A percentile compares a stretch with the other conserved stretches of the same genome.
phyloP scores from a whole-genome alignment of 2,797 vertebrate genomes.

The Mormyrops attenuatus region DNA sequence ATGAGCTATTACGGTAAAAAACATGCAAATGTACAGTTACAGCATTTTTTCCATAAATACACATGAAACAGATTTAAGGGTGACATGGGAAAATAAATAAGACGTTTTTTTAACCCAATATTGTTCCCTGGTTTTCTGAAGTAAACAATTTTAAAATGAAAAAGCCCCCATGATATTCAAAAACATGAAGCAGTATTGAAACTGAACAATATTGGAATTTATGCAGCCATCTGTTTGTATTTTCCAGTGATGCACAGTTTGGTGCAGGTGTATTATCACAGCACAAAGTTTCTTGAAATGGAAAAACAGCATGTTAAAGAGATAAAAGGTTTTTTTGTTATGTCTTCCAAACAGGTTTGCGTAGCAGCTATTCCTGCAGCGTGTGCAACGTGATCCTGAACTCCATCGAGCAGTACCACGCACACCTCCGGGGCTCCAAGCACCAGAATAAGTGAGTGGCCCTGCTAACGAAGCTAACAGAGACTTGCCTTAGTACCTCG shows the following conservation, averaged over 20 bases:
- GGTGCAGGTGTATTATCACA: not conserved
- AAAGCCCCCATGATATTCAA: not conserved
- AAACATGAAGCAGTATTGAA: not conserved
- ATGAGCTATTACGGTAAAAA: not conserved
- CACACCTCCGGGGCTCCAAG: constrained; percentile 43
- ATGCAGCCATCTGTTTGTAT: not conserved
- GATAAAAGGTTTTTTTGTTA: not conserved
- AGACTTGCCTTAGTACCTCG: not conserved
- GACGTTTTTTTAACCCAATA: not conserved
- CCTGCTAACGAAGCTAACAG: not conserved
- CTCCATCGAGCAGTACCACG: constrained; percentile 46
- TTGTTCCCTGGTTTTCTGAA: not conserved
- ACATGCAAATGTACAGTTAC: not conserved
- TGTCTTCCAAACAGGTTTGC: constrained; percentile 30
- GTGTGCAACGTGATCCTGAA: constrained; percentile 45
- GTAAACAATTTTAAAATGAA: not conserved
- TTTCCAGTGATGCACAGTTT: not conserved
- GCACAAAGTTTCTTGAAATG: not conserved
- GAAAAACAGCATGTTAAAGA: not conserved
- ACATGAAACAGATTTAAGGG: not conserved
- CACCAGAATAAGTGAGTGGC: constrained; percentile 45
- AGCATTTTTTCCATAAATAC: not conserved
- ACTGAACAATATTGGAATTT: not conserved
- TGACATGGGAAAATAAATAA: not conserved
- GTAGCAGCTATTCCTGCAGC: constrained; percentile 42